Conservation (phyloP, 2,888 invertebrate genomes). For the Sphecodes monilicornis region DNA sequence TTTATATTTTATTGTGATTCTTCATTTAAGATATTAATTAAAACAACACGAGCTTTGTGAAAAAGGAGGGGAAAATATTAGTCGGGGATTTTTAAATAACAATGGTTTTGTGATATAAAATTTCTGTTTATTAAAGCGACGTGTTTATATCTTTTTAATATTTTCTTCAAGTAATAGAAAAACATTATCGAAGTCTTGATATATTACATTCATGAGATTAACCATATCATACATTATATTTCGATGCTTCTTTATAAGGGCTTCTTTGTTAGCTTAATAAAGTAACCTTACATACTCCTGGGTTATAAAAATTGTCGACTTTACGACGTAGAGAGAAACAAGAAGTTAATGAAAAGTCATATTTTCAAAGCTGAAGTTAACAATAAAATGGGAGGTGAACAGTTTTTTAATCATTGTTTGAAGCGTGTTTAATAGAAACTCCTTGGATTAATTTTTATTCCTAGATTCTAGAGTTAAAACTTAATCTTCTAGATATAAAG, state of each 20-base stretch:
- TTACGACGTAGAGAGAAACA: neutral
- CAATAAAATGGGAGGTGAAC: neutral
- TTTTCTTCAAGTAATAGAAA: slow-evolving; percentile 9
- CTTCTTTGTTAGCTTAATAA: slow-evolving; percentile 78
- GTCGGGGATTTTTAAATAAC: neutral
- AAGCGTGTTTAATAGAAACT: no score
- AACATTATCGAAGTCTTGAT: slow-evolving; percentile 42
- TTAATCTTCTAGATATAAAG: neutral
- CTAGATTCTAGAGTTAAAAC: neutral
- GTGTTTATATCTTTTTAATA: slow-evolving; percentile 40
- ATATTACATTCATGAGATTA: slow-evolving; percentile 72
- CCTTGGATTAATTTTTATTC: no score
- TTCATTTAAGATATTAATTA: neutral
- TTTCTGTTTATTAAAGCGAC: slow-evolving; percentile 16
- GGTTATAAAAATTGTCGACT: slow-evolving; percentile 55
- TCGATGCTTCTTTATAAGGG: slow-evolving; percentile 60
- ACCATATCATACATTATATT: neutral
- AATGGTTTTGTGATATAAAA: neutral
- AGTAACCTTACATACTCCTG: slow-evolving; percentile 76
- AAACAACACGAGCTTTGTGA: neutral
- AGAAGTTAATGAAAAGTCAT: neutral
- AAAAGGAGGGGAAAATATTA: neutral
- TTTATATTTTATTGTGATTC: neutral
- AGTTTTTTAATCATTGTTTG: neutral
- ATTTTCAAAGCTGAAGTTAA: neutral